phyloP scores from a whole-genome alignment of 2,113 vertebrate species.

The Chionomys nivalis region DNA sequence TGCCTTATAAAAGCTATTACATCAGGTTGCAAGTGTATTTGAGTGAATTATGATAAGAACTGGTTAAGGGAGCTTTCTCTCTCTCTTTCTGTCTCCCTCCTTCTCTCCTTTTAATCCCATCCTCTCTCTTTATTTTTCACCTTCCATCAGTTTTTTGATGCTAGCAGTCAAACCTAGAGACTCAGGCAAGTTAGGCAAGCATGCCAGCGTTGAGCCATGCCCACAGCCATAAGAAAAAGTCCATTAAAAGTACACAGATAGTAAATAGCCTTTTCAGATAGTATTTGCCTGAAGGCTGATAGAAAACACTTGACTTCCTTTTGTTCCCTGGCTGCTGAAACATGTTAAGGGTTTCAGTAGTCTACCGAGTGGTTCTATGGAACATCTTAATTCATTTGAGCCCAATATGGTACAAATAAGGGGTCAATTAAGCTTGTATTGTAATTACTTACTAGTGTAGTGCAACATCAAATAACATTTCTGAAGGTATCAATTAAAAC shows the following conservation, averaged over 20 bases:
- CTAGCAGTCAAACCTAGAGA: neutral
- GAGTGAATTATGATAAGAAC: neutral
- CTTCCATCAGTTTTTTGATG: neutral
- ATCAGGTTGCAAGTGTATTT: constrained; percentile 27
- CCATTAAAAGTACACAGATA: neutral
- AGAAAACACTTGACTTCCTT: constrained; percentile 30
- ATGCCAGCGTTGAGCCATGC: too few relatives aligned
- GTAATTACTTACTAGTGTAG: constrained; percentile 41
- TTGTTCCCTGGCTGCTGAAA: constrained; percentile 17
- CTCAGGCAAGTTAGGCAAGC: neutral
- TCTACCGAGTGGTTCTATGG: neutral
- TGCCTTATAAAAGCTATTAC: constrained; percentile 37
- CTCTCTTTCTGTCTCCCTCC: neutral
- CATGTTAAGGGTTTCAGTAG: neutral
- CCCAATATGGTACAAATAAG: neutral
- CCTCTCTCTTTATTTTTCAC: neutral
- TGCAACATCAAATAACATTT: constrained; percentile 65
- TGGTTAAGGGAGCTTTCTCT: neutral
- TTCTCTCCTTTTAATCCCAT: neutral
- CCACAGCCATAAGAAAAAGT: neutral
- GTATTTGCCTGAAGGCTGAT: neutral
- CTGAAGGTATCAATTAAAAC: constrained; percentile 74
- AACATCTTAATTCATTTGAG: neutral
- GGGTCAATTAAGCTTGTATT: constrained; percentile 25
- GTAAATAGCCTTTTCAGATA: neutral